phyloP scores from a whole-genome alignment of 2,113 vertebrate species.

The Aegotheles bennettii region DNA sequence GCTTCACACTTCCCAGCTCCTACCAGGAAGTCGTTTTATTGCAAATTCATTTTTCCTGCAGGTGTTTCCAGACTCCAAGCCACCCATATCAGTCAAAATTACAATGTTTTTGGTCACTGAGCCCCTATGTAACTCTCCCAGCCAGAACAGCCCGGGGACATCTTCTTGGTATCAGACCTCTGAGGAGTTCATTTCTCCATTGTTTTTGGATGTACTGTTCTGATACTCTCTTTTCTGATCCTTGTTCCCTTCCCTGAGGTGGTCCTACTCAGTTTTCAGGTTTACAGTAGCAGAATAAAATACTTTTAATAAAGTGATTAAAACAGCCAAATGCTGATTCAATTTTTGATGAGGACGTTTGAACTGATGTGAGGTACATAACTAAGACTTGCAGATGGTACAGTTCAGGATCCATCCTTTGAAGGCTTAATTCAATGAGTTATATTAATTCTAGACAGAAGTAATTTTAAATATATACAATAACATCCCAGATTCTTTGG shows the following conservation, averaged over 20 bases:
- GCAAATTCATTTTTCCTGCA: neutral
- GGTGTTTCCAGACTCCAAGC: neutral
- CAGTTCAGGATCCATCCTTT: neutral
- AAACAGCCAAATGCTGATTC: neutral
- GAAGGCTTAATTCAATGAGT: neutral
- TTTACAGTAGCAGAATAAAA: neutral
- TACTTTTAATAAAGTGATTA: neutral
- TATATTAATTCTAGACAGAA: neutral
- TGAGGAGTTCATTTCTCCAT: rapidly evolving
- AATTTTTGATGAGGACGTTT: neutral
- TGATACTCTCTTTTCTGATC: neutral
- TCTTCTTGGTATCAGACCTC: neutral
- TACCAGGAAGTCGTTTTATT: rapidly evolving
- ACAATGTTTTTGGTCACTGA: neutral
- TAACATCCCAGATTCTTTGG: neutral
- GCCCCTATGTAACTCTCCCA: neutral
- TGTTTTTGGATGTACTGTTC: neutral
- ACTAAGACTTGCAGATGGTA: neutral
- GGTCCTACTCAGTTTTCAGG: neutral
- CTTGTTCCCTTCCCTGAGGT: rapidly evolving
- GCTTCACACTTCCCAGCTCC: neutral
- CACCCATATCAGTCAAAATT: neutral
- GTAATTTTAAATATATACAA: neutral
- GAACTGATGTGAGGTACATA: neutral
- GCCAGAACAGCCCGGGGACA: neutral